phyloP scores from a whole-genome alignment of 2,113 vertebrate genomes.

The crab-eating macaque (Macaca fascicularis) region T2T-MFA8v1.1 NC_088391.1:99153001-99153500 shows the following conservation, averaged over 20 bases:
- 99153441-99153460: neutral
- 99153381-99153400: neutral
- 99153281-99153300: neutral
- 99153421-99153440: neutral
- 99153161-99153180: neutral
- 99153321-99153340: neutral
- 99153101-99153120: neutral
- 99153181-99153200: neutral
- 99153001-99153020: too few species aligned
- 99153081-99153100: neutral
- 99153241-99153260: neutral
- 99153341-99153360: neutral
- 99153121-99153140: neutral
- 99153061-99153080: neutral
- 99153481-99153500: constrained; percentile 26
- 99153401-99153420: neutral
- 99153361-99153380: neutral
- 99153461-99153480: constrained; percentile 37
- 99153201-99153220: neutral
- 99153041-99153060: neutral
- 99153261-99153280: neutral
- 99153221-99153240: neutral
- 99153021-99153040: too few species aligned
- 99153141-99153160: too few species aligned
- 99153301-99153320: neutral